Evolutionary conservation across 2,888 invertebrate species (phyloP).

Genomic region (Celastrina argiolus): DNA sequence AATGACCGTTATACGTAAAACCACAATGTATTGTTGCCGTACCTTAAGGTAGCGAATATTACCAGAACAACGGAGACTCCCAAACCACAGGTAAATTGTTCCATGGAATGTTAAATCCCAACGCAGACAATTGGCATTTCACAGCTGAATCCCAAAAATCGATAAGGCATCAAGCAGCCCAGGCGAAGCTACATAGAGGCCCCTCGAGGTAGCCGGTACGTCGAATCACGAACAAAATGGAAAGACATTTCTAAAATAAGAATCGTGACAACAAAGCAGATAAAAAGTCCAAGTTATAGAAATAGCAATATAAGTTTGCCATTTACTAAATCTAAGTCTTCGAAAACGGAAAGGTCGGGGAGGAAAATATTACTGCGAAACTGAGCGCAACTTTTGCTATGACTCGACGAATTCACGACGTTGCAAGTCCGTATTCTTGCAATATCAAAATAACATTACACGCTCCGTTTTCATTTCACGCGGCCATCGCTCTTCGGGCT

Average conservation of each 20-base stretch:
- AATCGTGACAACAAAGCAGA: slow-evolving; percentile 15
- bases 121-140: not conserved
- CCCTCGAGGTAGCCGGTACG: not conserved
- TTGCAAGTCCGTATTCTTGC: slow-evolving; percentile 49
- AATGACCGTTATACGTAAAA: not conserved
- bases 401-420: slow-evolving; percentile 53
- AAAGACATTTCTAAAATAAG: slow-evolving; percentile 11
- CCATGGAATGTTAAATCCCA: not conserved
- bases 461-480: slow-evolving; percentile 45
- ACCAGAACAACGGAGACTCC: not conserved
- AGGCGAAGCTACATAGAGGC: not conserved
- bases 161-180: not conserved
- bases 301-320: slow-evolving; percentile 29
- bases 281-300: slow-evolving; percentile 13
- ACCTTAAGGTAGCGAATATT: not conserved
- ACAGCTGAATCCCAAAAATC: not conserved
- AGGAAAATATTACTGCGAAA: slow-evolving; percentile 55
- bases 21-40: not conserved
- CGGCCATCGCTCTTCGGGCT: slow-evolving; percentile 12
- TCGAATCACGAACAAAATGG: not conserved
- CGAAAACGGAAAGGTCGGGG: slow-evolving; percentile 45
- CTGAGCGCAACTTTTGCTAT: slow-evolving; percentile 60
- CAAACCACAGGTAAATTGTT: not conserved
- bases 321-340: slow-evolving; percentile 41
- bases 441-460: slow-evolving; percentile 60